Evolutionary conservation across 2,113 vertebrate species (phyloP).

Genomic region (Galemys pyrenaicus): DNA sequence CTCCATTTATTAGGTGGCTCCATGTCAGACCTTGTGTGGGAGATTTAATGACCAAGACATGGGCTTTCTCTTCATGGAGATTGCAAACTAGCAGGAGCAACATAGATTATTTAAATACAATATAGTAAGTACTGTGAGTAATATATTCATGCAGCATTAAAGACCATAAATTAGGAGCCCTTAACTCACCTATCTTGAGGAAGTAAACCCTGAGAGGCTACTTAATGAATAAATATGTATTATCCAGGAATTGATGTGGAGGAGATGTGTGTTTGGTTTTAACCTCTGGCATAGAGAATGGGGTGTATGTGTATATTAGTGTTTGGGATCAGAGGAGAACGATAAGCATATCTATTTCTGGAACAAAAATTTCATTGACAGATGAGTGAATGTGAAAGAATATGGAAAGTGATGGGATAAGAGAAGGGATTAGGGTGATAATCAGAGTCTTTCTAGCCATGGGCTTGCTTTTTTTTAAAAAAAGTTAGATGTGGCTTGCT

Average conservation of each 20-base stretch:
- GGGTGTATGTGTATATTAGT: background rate
- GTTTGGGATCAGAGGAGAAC: background rate
- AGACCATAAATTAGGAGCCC: background rate
- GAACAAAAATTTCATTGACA: slow-evolving; percentile 5
- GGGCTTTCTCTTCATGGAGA: background rate
- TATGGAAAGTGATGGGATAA: background rate
- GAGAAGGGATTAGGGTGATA: background rate
- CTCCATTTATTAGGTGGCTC: background rate
- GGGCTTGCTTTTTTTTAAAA: background rate
- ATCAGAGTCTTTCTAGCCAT: background rate
- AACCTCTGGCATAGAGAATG: background rate
- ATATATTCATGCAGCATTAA: background rate
- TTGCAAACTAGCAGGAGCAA: background rate
- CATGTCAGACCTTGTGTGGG: background rate
- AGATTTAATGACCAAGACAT: background rate
- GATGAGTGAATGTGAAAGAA: background rate
- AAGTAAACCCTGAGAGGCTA: too few relatives aligned
- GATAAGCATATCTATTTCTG: background rate
- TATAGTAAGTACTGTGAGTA: background rate
- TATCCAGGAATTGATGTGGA: background rate
- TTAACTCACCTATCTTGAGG: background rate
- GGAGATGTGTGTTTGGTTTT: background rate
- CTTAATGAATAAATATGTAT: background rate
- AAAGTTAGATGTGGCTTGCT: background rate
- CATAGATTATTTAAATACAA: background rate